phyloP scores from a whole-genome alignment of 2,888 invertebrate genomes.

The Caenorhabditis becei region DNA sequence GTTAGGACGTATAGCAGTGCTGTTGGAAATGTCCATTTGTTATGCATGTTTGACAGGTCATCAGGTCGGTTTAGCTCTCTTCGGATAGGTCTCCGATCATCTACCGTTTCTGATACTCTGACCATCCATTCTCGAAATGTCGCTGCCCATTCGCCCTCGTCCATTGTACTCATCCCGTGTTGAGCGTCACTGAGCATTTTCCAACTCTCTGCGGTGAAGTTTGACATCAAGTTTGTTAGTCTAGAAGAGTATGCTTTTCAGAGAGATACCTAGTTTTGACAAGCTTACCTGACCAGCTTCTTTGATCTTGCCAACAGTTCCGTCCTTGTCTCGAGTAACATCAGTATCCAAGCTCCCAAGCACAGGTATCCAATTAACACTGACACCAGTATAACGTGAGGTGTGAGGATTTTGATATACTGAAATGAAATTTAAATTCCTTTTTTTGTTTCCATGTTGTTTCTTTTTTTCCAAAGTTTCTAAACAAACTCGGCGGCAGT shows the following conservation, averaged over 20 bases:
- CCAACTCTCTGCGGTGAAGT: constrained; percentile 80
- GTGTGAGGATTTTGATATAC: constrained; percentile 81
- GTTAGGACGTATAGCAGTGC: constrained; percentile 81
- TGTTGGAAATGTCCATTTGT: constrained; percentile 82
- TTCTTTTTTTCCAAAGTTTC: neutral
- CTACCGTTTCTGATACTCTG: constrained; percentile 76
- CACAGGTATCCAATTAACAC: constrained; percentile 81
- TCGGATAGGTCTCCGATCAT: constrained; percentile 79
- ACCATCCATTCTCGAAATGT: constrained; percentile 80
- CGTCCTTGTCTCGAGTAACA: constrained; percentile 80
- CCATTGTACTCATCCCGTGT: constrained; percentile 72
- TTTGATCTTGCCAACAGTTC: constrained; percentile 74
- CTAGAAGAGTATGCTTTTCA: constrained; percentile 33
- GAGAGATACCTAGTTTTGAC: neutral
- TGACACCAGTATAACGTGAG: constrained; percentile 81
- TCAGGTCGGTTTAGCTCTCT: constrained; percentile 76
- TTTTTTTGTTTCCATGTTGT: neutral
- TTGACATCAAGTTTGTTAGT: constrained; percentile 79
- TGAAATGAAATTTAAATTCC: constrained; percentile 41
- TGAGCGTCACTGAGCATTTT: constrained; percentile 77
- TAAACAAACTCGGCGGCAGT: constrained; percentile 5
- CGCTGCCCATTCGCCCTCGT: constrained; percentile 76
- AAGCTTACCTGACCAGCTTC: constrained; percentile 69
- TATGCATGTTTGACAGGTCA: constrained; percentile 78
- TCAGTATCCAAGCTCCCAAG: constrained; percentile 81